Evolutionary conservation across 2,797 vertebrate genomes (phyloP).

Genomic region (Xenops minutus): DNA sequence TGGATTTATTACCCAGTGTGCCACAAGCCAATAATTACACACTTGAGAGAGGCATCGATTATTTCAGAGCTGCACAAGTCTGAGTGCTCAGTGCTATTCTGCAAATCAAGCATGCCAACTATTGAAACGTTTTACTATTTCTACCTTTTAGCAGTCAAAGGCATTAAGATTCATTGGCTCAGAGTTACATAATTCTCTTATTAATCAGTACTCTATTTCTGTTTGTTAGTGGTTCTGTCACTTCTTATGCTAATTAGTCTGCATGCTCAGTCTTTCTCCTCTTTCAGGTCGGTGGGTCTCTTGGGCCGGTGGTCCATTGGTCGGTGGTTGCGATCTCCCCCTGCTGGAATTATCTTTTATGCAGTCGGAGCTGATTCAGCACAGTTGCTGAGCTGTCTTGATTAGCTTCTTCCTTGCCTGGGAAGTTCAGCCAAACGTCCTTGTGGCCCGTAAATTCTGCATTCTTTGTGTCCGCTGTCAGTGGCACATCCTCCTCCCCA

Average conservation of each 20-base stretch:
- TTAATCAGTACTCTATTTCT: neutral
- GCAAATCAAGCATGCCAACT: neutral
- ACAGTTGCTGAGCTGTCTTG: neutral
- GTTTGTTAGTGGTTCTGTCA: neutral
- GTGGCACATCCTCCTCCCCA: neutral
- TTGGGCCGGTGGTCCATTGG: rapidly evolving
- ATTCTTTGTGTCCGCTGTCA: neutral
- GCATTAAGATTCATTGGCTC: neutral
- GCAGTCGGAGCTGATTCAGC: rapidly evolving
- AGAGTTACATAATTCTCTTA: neutral
- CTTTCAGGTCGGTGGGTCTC: neutral
- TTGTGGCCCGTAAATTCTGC: neutral
- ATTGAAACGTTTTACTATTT: neutral
- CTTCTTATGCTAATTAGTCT: neutral
- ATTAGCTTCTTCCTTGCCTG: neutral
- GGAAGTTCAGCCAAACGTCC: neutral
- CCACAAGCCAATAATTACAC: neutral
- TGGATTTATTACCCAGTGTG: rapidly evolving
- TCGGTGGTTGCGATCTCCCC: rapidly evolving
- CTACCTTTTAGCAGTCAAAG: neutral
- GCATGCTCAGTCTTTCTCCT: neutral
- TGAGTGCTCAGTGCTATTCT: neutral
- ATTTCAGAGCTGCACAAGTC: neutral
- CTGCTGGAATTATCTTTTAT: neutral
- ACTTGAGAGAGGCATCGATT: neutral